Evolutionary conservation across 2,797 vertebrate genomes (phyloP).

Genomic region (Rachycentron canadum): DNA sequence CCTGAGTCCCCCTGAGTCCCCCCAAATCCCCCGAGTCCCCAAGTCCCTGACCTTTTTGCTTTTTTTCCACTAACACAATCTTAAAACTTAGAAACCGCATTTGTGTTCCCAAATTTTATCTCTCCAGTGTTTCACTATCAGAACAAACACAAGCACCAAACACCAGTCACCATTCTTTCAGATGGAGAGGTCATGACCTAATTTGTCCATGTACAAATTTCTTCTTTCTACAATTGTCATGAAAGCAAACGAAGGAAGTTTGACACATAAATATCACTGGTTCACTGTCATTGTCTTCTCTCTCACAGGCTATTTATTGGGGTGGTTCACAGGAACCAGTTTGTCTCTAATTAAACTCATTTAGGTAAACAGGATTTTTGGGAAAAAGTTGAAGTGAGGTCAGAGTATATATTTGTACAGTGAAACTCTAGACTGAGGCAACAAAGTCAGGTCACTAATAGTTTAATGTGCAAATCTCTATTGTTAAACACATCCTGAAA

Average conservation of each 20-base stretch:
- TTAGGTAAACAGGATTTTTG: conserved; percentile 24
- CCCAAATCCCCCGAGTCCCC: no score
- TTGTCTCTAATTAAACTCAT: neutral
- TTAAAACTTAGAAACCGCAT: neutral
- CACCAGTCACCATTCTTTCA: neutral
- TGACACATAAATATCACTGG: neutral
- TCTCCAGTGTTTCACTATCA: conserved; percentile 15
- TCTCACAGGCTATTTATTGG: conserved; percentile 1
- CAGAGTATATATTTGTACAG: neutral
- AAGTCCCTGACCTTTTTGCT: no score
- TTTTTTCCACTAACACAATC: no score
- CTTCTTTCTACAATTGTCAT: neutral
- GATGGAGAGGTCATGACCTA: neutral
- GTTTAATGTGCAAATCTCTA: neutral
- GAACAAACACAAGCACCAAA: conserved; percentile 21
- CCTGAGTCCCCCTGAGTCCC: no score
- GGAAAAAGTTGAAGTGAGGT: conserved; percentile 24
- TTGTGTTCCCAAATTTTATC: neutral
- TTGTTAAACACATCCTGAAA: neutral
- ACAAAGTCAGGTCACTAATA: neutral
- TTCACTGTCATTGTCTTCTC: neutral
- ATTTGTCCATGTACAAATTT: neutral
- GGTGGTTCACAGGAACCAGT: conserved; percentile 12
- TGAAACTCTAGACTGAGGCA: conserved; percentile 33
- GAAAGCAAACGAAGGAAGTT: neutral